These are phyloP conservation scores for Tupaia tana DNA, from an alignment of 2,113 vertebrate species.

Conservation along the genomic window DNA sequence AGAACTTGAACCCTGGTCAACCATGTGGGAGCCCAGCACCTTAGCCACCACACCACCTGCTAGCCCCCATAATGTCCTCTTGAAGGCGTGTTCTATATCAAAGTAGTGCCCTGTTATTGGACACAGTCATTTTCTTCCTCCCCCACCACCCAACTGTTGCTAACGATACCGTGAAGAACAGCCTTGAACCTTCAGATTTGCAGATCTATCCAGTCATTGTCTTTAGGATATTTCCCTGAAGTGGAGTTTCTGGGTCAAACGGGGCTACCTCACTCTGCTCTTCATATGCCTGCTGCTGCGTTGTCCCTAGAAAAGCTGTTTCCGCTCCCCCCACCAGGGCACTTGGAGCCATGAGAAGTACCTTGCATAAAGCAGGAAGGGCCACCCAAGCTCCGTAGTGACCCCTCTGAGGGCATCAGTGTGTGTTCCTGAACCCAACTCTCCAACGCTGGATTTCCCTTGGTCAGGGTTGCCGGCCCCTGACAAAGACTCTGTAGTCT, in stretches of 20 bases:
- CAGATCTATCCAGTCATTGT: not conserved
- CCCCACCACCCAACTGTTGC: no score
- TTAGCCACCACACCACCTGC: no score
- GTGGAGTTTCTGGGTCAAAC: not conserved
- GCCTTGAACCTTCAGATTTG: not conserved
- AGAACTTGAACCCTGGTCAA: no score
- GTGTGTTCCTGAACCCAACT: not conserved
- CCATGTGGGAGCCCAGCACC: no score
- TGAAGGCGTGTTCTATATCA: accelerated
- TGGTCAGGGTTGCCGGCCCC: not conserved
- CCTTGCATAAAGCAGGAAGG: not conserved
- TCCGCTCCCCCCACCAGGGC: accelerated
- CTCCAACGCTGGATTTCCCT: not conserved
- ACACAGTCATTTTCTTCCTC: not conserved
- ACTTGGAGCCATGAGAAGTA: not conserved
- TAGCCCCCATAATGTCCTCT: not conserved
- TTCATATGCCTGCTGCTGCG: no score
- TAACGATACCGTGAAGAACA: no score
- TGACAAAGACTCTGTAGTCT: not conserved
- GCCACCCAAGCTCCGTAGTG: accelerated
- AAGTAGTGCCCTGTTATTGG: not conserved
- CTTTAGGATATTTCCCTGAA: not conserved
- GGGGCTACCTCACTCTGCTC: not conserved
- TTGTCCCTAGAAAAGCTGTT: not conserved
- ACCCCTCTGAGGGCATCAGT: not conserved